phyloP scores from a whole-genome alignment of 2,797 vertebrate genomes.

The Acrossocheilus fasciatus region DNA sequence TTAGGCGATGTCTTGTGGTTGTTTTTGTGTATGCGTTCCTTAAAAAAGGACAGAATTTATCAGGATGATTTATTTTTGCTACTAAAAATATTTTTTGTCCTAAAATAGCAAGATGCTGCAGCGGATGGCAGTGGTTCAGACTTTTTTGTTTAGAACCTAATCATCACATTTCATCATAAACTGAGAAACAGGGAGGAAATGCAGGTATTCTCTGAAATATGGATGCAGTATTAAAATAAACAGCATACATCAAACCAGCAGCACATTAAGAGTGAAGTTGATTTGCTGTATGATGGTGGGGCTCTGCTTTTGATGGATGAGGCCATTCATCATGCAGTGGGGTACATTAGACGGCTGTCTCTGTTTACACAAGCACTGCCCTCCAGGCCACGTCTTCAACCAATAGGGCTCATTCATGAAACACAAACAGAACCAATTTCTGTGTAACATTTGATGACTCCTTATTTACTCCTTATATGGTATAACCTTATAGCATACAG shows the following conservation, averaged over 20 bases:
- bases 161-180: constrained; percentile 6
- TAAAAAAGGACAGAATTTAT: constrained; percentile 10
- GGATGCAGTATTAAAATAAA: constrained; percentile 12
- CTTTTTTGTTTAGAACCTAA: constrained; percentile 17
- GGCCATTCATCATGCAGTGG: constrained; percentile 19
- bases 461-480: no score
- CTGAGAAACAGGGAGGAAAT: background rate
- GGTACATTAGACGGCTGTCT: constrained; percentile 10
- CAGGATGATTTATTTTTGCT: constrained; percentile 47
- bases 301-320: constrained; percentile 31
- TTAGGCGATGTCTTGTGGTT: background rate
- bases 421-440: background rate
- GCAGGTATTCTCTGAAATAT: background rate
- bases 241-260: constrained; percentile 23
- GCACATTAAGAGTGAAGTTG: constrained; percentile 14
- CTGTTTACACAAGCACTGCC: constrained; percentile 15
- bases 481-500: background rate
- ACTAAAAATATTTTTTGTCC: background rate
- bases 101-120: background rate
- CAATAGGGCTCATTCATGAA: constrained; percentile 18
- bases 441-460: background rate
- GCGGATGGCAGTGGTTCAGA: background rate
- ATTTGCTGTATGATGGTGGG: background rate
- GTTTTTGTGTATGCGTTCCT: constrained; percentile 7
- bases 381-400: background rate